Evolutionary conservation across 2,797 vertebrate species (phyloP).

Genomic region (Leucoraja ocellata): DNA sequence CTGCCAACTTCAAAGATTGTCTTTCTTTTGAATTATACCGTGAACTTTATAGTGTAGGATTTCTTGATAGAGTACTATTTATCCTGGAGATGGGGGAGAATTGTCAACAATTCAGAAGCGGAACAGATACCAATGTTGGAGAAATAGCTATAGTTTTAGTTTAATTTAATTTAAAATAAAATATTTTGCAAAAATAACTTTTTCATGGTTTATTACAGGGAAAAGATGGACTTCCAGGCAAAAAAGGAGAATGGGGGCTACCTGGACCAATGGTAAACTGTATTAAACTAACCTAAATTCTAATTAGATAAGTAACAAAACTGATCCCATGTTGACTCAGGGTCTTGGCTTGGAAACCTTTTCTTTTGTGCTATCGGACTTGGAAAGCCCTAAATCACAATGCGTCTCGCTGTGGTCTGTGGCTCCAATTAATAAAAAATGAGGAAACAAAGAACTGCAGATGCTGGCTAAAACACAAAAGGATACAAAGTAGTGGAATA

Average conservation of each 20-base stretch:
- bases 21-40: neutral
- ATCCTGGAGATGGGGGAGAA: neutral
- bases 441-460: no score
- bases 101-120: neutral
- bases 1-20: neutral
- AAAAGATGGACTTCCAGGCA: constrained; percentile 70
- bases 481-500: no score
- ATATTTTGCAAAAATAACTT: constrained; percentile 24
- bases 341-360: neutral
- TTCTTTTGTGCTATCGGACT: neutral
- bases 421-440: no score
- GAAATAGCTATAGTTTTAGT: neutral
- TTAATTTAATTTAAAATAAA: neutral
- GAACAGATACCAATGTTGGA: neutral
- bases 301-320: neutral
- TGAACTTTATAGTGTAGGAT: neutral
- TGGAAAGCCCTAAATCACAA: neutral
- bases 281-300: neutral
- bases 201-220: constrained; percentile 61
- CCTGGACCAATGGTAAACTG: constrained; percentile 70
- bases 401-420: no score
- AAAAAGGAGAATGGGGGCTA: constrained; percentile 69
- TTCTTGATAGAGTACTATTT: neutral
- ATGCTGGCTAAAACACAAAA: no score
- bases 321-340: neutral